phyloP scores from a whole-genome alignment of 1,140 invertebrate genomes.

The Meteorus sp. region DNA sequence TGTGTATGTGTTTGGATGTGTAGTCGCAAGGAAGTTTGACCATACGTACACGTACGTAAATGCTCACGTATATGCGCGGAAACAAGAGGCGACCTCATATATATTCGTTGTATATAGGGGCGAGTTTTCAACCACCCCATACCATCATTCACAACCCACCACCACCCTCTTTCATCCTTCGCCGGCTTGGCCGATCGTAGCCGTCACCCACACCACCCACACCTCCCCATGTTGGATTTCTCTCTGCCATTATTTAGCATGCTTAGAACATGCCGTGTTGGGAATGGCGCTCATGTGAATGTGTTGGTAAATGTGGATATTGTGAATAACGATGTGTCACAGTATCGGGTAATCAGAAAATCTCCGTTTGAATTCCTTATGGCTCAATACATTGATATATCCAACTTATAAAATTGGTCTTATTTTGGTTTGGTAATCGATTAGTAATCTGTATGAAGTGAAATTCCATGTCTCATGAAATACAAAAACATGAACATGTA shows the following conservation, averaged over 20 bases:
- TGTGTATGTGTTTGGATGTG: conserved; percentile 19
- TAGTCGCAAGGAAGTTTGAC: conserved; percentile 23
- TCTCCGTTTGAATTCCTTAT: conserved; percentile 25
- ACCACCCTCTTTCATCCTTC: conserved; percentile 18
- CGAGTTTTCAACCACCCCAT: conserved; percentile 12
- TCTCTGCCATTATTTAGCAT: conserved; percentile 55
- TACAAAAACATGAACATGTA: too few relatives aligned
- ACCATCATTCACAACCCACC: conserved; percentile 28
- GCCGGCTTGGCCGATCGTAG: conserved; percentile 27
- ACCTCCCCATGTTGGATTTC: conserved; percentile 44
- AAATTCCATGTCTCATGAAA: too few relatives aligned
- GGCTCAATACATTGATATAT: too few relatives aligned
- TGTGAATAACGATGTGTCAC: conserved; percentile 23
- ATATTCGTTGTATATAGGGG: conserved; percentile 13
- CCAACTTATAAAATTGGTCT: too few relatives aligned
- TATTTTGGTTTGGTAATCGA: too few relatives aligned
- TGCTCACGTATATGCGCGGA: not conserved
- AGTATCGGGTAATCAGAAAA: conserved; percentile 33
- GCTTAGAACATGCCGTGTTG: conserved; percentile 51
- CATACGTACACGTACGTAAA: conserved; percentile 6
- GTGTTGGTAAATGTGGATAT: too few relatives aligned
- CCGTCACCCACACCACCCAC: too few relatives aligned
- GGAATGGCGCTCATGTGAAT: conserved; percentile 35
- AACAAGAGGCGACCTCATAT: conserved; percentile 1
- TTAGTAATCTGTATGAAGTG: too few relatives aligned